A percentile compares a stretch with the other conserved stretches of the same genome.
These are phyloP conservation scores for Lates calcarifer DNA, from an alignment of 2,113 vertebrate genomes.

Conservation along the genomic window DNA sequence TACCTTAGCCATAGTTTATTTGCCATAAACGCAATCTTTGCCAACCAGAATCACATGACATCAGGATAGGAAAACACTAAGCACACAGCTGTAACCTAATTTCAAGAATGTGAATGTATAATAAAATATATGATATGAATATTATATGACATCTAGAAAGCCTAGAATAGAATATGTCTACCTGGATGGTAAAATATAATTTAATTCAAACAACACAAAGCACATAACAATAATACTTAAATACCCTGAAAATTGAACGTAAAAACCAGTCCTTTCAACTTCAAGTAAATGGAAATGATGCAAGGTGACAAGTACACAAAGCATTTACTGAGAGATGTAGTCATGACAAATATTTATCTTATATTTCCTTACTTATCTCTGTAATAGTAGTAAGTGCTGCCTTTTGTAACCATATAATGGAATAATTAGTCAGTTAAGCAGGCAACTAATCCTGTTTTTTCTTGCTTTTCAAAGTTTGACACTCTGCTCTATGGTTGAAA, in stretches of 20 bases:
- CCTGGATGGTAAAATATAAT: background rate
- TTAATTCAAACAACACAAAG: background rate
- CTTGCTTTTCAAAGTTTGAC: background rate
- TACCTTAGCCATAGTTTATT: too few species aligned
- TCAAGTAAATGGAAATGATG: slow-evolving; percentile 21
- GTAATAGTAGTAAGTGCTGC: background rate
- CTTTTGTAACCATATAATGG: background rate
- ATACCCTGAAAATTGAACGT: background rate
- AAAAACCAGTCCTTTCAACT: too few species aligned
- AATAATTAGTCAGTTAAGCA: background rate
- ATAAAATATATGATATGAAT: background rate
- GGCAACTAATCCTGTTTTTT: background rate
- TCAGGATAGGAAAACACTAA: too few species aligned
- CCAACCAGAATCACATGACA: too few species aligned
- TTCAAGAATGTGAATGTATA: background rate
- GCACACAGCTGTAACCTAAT: too few species aligned
- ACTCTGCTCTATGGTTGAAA: background rate
- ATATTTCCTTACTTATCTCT: background rate
- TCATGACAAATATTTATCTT: background rate
- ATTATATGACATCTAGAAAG: background rate
- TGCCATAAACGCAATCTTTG: too few species aligned
- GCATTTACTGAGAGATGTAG: background rate
- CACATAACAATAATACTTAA: background rate
- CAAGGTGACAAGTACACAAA: background rate
- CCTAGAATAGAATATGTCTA: background rate